These are phyloP conservation scores for Halcyon chelicuti DNA, from an alignment of 2,797 vertebrate genomes.

Conservation along the genomic window DNA sequence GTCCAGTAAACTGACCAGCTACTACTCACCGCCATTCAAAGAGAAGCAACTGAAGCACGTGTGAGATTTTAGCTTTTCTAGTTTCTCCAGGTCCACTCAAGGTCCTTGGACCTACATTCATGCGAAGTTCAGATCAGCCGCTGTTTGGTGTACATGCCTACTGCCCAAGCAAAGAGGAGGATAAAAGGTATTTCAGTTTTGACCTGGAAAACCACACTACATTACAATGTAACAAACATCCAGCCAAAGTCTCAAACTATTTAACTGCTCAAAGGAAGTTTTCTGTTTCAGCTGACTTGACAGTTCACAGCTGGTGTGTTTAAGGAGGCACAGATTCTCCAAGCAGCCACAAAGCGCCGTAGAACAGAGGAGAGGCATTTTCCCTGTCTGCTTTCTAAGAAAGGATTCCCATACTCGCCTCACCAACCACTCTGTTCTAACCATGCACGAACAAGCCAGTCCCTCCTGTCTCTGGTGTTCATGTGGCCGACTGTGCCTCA, in stretches of 20 bases:
- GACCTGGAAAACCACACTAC: not conserved
- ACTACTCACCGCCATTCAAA: not conserved
- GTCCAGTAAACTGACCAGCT: not conserved
- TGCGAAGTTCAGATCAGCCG: not conserved
- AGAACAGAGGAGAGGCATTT: not conserved
- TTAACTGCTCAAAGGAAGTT: not conserved
- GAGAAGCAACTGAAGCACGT: no score
- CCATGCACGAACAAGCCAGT: fast-evolving
- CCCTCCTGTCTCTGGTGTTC: fast-evolving
- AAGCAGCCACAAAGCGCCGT: not conserved
- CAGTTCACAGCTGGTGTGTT: not conserved
- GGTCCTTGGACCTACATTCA: not conserved
- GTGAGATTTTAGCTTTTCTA: not conserved
- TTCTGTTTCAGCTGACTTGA: not conserved
- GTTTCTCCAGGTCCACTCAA: not conserved
- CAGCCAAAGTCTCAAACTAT: not conserved
- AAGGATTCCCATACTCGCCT: not conserved
- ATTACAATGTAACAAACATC: not conserved
- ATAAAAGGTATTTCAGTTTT: not conserved
- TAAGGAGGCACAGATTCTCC: not conserved
- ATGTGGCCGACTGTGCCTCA: fast-evolving
- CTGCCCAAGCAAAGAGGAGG: not conserved
- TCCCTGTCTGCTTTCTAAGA: not conserved
- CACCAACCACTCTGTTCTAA: not conserved
- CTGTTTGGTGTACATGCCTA: not conserved